Base-by-base conservation (phyloP, 2,888 invertebrate species). In the Hartigia nigra region DNA sequence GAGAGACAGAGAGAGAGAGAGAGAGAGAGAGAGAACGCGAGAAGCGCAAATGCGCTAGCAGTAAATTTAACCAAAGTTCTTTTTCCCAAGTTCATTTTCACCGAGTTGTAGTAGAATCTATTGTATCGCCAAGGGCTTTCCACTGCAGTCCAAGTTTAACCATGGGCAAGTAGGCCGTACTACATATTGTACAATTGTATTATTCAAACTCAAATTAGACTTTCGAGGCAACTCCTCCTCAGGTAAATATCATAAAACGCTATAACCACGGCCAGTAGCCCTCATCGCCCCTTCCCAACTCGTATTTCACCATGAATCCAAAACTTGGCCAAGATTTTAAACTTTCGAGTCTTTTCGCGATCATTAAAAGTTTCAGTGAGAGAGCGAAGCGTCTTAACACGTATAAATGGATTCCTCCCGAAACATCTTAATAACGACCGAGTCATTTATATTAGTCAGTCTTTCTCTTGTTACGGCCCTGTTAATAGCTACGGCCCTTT, bases 321-420 rank as follows among this genome's bases (percentile, higher is more conserved):
- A 83, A 87, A 85, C 84, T 83, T 83, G 83, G 83, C 79, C 82
- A 76, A 87, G 88, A 88, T 88, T 88, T 88, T 87, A 88, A 88
- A 88, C 86, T 88, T 88, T 78, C 55, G 78, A 80, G 78, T 78
- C 78, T 75, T 77, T 86, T 82, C 85, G 81, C 82, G 84, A 85
- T 88, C 88, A 88, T 88, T 88, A 88, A 88, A 88, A 88, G 86
- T 88, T 88, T 83, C 74, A 78, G 78, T 82, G 82, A 86, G 84
- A 87, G 85, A 85, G 82, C 85, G 82, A 84, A 80, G 82, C 82
- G 84, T 86, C 86, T 87, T 88, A 87, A 88, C 87, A 87, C 87
- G 84, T 88, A 88, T 88, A 88, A 88, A 88, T 87, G 87, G 86
- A 87, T 85, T 83, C 83, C 76, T 77, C 78, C 81, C 80, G 82